phyloP scores from a whole-genome alignment of 2,113 vertebrate genomes.

The Hassar affinis region DNA sequence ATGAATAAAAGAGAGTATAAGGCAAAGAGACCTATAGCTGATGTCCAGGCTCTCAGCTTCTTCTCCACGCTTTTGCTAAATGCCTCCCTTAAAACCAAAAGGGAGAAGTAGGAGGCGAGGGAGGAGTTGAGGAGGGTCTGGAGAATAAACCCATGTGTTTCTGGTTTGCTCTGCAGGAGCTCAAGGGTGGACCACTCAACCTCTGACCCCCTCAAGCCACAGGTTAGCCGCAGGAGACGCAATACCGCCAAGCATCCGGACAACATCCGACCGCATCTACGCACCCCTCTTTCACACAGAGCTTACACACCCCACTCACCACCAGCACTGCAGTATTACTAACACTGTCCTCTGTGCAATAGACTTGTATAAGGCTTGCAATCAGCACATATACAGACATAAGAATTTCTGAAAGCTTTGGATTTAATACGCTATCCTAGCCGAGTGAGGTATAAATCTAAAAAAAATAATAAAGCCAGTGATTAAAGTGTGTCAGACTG shows the following conservation, averaged over 20 bases:
- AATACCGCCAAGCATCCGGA: slow-evolving; percentile 19
- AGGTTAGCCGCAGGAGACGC: slow-evolving; percentile 25
- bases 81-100: not conserved
- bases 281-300: not conserved
- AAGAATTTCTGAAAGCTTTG: slow-evolving; percentile 29
- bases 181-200: slow-evolving; percentile 25
- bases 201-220: slow-evolving; percentile 33
- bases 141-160: slow-evolving; percentile 42
- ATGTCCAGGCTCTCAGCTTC: not conserved
- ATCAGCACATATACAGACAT: slow-evolving; percentile 22
- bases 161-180: slow-evolving; percentile 35
- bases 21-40: not conserved
- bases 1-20: not conserved
- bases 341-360: slow-evolving; percentile 15
- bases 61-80: not conserved
- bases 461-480: not conserved
- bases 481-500: slow-evolving; percentile 30
- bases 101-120: not conserved
- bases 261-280: not conserved
- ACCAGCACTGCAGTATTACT: not conserved
- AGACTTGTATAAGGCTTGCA: slow-evolving; percentile 47
- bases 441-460: slow-evolving; percentile 44
- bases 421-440: slow-evolving; percentile 39
- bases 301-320: not conserved
- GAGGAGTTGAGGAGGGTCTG: not conserved